Percentiles rank a stretch among this genome's conserved stretches.
Evolutionary conservation across 2,113 vertebrate genomes (phyloP).

Genomic region (chimpanzee (Pan troglodytes)): DNA sequence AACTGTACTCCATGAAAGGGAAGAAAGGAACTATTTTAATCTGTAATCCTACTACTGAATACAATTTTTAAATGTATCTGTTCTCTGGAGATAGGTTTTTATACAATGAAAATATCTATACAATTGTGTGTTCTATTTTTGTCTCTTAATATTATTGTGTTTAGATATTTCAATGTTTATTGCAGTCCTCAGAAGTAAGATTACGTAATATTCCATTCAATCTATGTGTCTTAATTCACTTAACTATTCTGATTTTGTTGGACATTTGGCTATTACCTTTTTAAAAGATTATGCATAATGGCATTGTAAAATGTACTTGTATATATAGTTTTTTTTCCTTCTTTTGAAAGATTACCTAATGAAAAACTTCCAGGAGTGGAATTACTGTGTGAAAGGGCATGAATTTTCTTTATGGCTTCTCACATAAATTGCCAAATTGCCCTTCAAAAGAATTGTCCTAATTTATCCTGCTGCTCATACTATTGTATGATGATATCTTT

Average conservation of each 20-base stretch:
- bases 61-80: neutral
- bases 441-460: constrained; percentile 39
- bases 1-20: neutral
- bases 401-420: constrained; percentile 20
- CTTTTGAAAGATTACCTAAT: constrained; percentile 46
- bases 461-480: constrained; percentile 1
- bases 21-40: constrained; percentile 28
- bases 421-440: constrained; percentile 29
- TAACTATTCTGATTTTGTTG: constrained; percentile 28
- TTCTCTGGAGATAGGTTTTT: neutral
- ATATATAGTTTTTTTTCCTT: neutral
- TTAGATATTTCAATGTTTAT: constrained; percentile 40
- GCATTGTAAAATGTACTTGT: neutral
- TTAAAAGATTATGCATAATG: constrained; percentile 41
- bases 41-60: neutral
- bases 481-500: neutral
- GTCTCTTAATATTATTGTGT: neutral
- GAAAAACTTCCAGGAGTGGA: constrained; percentile 34
- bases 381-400: constrained; percentile 22
- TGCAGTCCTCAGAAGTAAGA: constrained; percentile 15
- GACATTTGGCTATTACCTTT: neutral
- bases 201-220: constrained; percentile 41
- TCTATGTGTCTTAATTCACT: constrained; percentile 7
- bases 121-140: constrained; percentile 40
- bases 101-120: constrained; percentile 25